Evolutionary conservation across 2,113 vertebrate species (phyloP).

Genomic region (Redunca redunca): DNA sequence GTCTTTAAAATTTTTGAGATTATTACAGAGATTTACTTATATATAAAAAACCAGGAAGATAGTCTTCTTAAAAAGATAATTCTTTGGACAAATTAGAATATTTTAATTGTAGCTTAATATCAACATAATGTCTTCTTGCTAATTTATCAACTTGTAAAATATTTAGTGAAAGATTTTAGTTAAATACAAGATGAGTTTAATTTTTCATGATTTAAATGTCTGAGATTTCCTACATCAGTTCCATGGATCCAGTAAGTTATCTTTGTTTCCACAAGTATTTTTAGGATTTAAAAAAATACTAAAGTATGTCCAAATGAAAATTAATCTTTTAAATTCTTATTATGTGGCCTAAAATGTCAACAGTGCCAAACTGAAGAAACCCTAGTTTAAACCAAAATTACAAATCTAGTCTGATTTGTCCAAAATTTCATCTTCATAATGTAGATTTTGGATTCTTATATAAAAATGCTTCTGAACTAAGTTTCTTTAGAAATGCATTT

Average conservation of each 20-base stretch:
- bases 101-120: conserved; percentile 31
- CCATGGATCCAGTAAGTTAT: not conserved
- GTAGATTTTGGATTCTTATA: not conserved
- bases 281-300: not conserved
- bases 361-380: not conserved
- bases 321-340: not conserved
- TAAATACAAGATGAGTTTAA: not conserved
- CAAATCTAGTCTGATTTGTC: not conserved
- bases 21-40: not conserved
- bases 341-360: not conserved
- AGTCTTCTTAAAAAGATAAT: not conserved
- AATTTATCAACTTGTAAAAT: not conserved
- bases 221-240: not conserved
- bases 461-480: conserved; percentile 20
- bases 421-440: not conserved
- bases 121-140: not conserved
- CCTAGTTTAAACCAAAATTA: not conserved
- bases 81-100: not conserved
- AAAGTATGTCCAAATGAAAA: not conserved
- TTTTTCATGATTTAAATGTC: conserved; percentile 24
- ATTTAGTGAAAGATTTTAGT: conserved; percentile 3
- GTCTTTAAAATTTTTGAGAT: not conserved
- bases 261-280: not conserved
- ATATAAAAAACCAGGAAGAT: not conserved
- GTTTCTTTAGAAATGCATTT: not conserved